Base-by-base conservation (phyloP, 2,888 invertebrate genomes). In the Ichneumon xanthorius region DNA sequence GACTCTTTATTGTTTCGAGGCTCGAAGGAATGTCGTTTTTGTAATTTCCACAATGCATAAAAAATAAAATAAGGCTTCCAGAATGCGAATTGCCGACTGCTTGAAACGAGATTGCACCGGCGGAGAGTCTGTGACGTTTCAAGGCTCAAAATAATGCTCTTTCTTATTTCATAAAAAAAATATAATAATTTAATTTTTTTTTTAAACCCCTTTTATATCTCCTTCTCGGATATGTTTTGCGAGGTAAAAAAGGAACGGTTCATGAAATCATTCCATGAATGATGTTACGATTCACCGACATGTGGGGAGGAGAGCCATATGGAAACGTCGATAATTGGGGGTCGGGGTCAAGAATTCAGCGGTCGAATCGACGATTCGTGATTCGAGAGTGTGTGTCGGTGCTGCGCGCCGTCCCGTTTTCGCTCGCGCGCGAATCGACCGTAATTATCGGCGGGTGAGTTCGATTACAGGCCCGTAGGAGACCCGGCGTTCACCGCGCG, bases 361-460 rank as follows among this genome's bases (percentile, higher is more conserved):
- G 73, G 80, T 63, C 68, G 81, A 81, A 81, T 84, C 80, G 77
- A 71, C 63, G 63, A 76, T 71, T 53, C 53, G 61, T 50, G 65
- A 77, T 58, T 84, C 70, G 48, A 48, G 72, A 73, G 30, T 61
- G 58, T 68, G 72, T 26, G 61, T 63, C 55, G 53, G 71, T 26
- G 71, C 33, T 40, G 30, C 72, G 73, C 82, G 84, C 82, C 84
- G 86, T 26, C 79, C 82, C 73, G 61, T 73, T 77, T 76, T 82
- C 78, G 77, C 80, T 65, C 80, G 82, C 65, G 37, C 78, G 80
- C 79, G 68, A 80, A 75, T 84, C 76, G 85, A 82, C 87, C 82
- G 85, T 87, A 86, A 88, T 88, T 88, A 88, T 87, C 81, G 88
- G 86, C 88, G 88, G 87, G 79, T 80, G 81, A 85, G 88, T 88